A percentile compares a stretch with the other conserved stretches of the same genome.
Conservation (phyloP, 2,797 vertebrate species). For the Anabacerthia variegaticeps region DNA sequence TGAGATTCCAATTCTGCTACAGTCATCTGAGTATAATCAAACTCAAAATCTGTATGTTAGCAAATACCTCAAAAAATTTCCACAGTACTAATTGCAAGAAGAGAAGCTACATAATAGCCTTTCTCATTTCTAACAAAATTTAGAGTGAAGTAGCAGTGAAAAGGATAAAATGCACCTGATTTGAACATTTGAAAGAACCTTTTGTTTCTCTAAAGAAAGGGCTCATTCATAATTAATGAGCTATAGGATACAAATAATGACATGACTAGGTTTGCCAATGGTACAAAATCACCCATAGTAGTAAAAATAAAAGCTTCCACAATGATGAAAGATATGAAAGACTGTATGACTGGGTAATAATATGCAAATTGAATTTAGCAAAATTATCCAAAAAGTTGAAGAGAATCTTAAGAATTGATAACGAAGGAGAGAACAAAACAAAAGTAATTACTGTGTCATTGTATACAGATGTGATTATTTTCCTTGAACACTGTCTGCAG, state of each 20-base stretch:
- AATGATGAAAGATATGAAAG: constrained; percentile 5
- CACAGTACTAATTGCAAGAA: background rate
- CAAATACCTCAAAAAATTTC: background rate
- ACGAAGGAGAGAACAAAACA: background rate
- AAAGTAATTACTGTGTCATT: background rate
- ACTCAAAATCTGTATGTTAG: background rate
- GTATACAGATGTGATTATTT: background rate
- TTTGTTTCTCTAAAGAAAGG: constrained; percentile 29
- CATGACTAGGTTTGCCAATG: background rate
- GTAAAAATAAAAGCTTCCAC: background rate
- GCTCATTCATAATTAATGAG: constrained; percentile 26
- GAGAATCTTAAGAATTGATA: background rate
- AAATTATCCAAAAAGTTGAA: background rate
- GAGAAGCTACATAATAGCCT: background rate
- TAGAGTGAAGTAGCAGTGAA: background rate
- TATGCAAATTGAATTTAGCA: background rate
- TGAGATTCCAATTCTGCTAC: background rate
- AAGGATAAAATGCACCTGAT: constrained; percentile 31
- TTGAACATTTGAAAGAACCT: constrained; percentile 2
- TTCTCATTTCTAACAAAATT: background rate
- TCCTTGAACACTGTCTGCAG: background rate
- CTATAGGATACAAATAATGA: constrained; percentile 9
- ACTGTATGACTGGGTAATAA: background rate
- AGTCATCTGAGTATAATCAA: background rate
- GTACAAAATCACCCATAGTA: background rate